These are phyloP conservation scores for fruit fly (Drosophila melanogaster) DNA, from an alignment of 1,140 invertebrate species.

Conservation along the genomic window DNA sequence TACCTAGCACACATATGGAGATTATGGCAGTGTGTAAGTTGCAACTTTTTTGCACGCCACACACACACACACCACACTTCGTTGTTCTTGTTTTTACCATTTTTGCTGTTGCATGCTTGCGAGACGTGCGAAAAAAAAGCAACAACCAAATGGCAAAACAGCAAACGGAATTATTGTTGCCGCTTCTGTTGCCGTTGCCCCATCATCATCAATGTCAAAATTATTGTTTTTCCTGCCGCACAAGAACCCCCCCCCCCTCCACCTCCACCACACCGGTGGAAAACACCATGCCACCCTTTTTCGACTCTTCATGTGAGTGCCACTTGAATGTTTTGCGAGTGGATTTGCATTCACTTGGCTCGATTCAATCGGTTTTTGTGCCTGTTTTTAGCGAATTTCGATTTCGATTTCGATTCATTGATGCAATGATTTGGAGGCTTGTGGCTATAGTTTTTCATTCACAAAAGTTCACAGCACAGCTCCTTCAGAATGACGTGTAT, in stretches of 20 bases:
- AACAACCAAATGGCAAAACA: constrained; percentile 43
- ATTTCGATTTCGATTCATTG: constrained; percentile 19
- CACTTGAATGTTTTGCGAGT: constrained; percentile 59
- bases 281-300: background rate
- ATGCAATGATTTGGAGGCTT: constrained; percentile 1
- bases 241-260: background rate
- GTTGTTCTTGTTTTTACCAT: constrained; percentile 19
- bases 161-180: constrained; percentile 52
- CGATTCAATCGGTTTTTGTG: constrained; percentile 8
- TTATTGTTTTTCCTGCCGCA: constrained; percentile 71
- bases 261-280: too few relatives aligned
- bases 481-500: background rate
- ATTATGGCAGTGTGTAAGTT: constrained; percentile 59
- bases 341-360: constrained; percentile 54
- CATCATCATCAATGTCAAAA: constrained; percentile 81
- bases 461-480: background rate
- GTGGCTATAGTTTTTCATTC: constrained; percentile 2
- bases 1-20: constrained; percentile 43
- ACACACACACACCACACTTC: constrained; percentile 18
- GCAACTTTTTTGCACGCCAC: constrained; percentile 80
- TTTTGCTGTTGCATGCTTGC: constrained; percentile 60
- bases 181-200: constrained; percentile 46
- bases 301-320: constrained; percentile 33
- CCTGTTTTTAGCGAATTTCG: constrained; percentile 12
- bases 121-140: constrained; percentile 55